Base-by-base conservation (phyloP, 35 echinoderm and acorn worm genomes). In the Amphiura filiformis region DNA sequence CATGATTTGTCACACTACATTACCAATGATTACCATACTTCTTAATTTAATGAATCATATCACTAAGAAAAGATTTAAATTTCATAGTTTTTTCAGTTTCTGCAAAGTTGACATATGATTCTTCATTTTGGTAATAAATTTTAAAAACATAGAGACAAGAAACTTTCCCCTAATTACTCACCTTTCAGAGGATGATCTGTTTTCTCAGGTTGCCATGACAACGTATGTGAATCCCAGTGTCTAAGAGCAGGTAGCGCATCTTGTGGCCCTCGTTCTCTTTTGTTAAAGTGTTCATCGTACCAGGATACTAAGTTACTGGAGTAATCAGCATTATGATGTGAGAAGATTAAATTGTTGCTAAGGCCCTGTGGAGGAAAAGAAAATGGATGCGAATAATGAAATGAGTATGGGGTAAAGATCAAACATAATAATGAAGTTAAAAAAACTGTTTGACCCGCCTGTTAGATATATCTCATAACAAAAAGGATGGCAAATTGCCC, bases 201-300 rank as follows among this genome's bases (percentile, higher is more conserved):
- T 44, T 94, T 91, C 80, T 98, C 96, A 1, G 96, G 96, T 80
- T 92, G 93, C 92, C 93, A 98, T 0, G 96, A 86, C 23, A 99
- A 87, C 70, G 39, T 87, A 61, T 99, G 90, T 28, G 90, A 90
- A 84, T 99, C 96, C 96, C 96, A 99, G 61, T 94, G 93, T 57
- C 96, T 87, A 13, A 90, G 87, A 22, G 87, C 78, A 5, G 96
- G 93, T 1, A 95, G 87, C 14, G 70, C 32, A 37, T 99, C 90
- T 15, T 20, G 32, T 30, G 32, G 28, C 33, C 32, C 26, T 78
- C 96, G 76, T 47, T 99, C 93, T 39, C 88, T 87, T 81, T 91
- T 94, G 85, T 99, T 99, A 84, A 91, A 99, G 39, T 94, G 86
- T 85, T 99, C 87, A 77, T 99, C 96, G 38, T 99, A 99, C 96